Base-by-base conservation (phyloP, 2,797 vertebrate genomes). In the Rhadinocentrus ornatus region DNA sequence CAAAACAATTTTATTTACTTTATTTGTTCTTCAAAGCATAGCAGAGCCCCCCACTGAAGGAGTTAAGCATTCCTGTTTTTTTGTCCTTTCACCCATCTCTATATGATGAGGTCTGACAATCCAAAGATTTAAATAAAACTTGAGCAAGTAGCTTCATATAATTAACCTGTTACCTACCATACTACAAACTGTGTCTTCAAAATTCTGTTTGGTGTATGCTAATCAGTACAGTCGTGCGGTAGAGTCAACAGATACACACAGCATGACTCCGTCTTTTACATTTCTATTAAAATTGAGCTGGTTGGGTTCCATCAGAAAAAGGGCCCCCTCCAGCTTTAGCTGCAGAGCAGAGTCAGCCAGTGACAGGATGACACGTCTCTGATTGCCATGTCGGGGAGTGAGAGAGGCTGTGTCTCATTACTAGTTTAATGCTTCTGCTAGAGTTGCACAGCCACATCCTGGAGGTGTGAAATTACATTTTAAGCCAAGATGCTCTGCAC, bases 391-490 rank as follows among this genome's bases (percentile, higher is more conserved):
- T 85, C 62, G n/a, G 63, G 70, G 75, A 80, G 80, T 78, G 69
- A 73, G 80, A 82, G 82, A 77, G 82, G 35, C 86, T 86, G 85
- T 86, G 91, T 91, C 88, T 94, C 91, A 94, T 94, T 94, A 93
- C 88, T 87, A 77, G 84, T 89, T 89, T 91, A 91, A 93, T 93
- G 85, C 90, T 85, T 84, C 74, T 68, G 81, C 84, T 73, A 74
- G 77, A 85, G 73, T 82, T 77, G 84, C 92, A 85, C 83, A 91
- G 88, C 71, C 78, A 74, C 86, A 88, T 91, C 87, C 89, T 73
- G 84, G 80, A 93, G 87, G 92, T 93, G 93, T 93, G 91, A 94
- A 95, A 94, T 93, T 93, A 93, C 91, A 94, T 94, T 94, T 94
- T 86, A 86, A 84, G 81, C 78, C 73, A 57, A 76, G 81, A 82